These are phyloP conservation scores for Proteles cristata DNA, from an alignment of 2,113 vertebrate genomes.

Conservation along the genomic window DNA sequence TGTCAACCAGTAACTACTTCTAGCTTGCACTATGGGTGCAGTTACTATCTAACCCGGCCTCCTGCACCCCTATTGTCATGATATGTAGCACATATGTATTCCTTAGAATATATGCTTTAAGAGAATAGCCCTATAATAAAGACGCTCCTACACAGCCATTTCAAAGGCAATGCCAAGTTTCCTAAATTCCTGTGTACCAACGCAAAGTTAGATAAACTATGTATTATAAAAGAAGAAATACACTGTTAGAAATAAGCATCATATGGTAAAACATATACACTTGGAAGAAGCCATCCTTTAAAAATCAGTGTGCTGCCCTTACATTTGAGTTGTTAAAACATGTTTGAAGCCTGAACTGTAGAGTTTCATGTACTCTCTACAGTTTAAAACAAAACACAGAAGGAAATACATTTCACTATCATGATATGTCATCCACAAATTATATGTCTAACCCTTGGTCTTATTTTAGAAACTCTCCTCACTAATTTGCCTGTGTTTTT, in stretches of 20 bases:
- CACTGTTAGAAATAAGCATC: neutral
- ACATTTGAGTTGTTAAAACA: conserved; percentile 51
- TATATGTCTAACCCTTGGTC: conserved; percentile 85
- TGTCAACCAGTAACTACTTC: neutral
- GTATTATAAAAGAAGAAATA: neutral
- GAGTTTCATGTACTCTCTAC: conserved; percentile 7
- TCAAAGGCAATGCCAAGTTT: neutral
- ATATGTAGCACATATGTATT: neutral
- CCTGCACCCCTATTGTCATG: too few species aligned
- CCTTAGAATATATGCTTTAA: neutral
- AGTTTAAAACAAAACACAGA: conserved; percentile 70
- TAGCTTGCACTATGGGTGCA: neutral
- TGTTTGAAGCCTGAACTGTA: neutral
- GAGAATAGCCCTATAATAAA: neutral
- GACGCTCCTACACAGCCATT: neutral
- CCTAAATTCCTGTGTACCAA: neutral
- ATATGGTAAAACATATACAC: neutral
- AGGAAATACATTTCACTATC: conserved; percentile 80
- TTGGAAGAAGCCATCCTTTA: conserved; percentile 19
- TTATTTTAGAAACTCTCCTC: conserved; percentile 88
- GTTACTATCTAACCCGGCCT: neutral
- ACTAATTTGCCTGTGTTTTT: conserved; percentile 88
- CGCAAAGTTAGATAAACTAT: neutral
- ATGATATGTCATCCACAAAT: conserved; percentile 86
- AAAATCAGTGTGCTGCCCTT: conserved; percentile 40